A percentile compares a stretch with the other conserved stretches of the same genome.
phyloP scores from a whole-genome alignment of 2,797 vertebrate genomes.

The Phylloscopus collybita region DNA sequence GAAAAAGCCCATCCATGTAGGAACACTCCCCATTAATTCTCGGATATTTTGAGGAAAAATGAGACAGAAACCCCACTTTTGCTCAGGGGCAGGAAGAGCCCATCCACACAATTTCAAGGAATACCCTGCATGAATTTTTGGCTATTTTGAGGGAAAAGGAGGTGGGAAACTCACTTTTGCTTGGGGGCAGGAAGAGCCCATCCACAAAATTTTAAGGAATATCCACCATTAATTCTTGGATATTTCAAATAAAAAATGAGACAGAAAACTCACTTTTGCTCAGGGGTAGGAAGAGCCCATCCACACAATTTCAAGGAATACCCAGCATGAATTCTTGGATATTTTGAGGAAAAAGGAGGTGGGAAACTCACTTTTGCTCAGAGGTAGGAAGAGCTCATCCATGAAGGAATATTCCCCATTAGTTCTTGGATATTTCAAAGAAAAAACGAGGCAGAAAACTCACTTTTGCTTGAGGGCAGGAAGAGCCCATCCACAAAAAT shows the following conservation, averaged over 20 bases:
- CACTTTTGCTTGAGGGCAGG: constrained; percentile 76
- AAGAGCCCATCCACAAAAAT: too few species aligned
- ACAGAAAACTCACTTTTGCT: neutral
- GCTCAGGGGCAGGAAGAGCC: too few species aligned
- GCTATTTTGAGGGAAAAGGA: neutral
- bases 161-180: neutral
- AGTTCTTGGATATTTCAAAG: neutral
- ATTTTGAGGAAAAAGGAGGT: neutral
- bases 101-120: too few species aligned
- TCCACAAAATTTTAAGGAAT: too few species aligned
- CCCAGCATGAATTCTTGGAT: rapidly evolving
- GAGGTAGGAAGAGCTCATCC: too few species aligned
- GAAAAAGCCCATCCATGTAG: too few species aligned
- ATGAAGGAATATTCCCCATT: too few species aligned
- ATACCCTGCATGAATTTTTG: neutral
- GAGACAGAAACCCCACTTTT: too few species aligned
- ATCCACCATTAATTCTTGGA: neutral
- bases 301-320: neutral
- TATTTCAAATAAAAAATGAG: neutral
- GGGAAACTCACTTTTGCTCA: rapidly evolving
- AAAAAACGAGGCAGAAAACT: neutral
- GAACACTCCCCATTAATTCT: too few species aligned
- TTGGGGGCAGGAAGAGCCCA: too few species aligned
- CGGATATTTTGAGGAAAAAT: too few species aligned
- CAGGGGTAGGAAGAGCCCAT: rapidly evolving